phyloP scores from a whole-genome alignment of 2,888 invertebrate genomes.

The Macrophya annulata region DNA sequence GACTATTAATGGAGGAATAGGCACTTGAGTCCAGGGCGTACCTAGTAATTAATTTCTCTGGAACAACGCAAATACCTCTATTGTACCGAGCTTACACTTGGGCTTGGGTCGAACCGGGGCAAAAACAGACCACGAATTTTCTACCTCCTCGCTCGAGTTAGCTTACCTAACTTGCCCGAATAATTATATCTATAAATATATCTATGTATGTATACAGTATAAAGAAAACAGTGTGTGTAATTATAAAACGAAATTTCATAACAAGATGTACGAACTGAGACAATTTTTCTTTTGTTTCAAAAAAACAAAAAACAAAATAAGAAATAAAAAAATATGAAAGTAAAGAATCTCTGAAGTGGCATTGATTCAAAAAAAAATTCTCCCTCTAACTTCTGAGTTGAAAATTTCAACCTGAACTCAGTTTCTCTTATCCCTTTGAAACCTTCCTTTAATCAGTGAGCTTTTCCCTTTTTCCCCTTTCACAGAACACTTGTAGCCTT shows the following conservation, averaged over 20 bases:
- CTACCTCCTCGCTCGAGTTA: not conserved
- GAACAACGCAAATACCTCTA: conserved; percentile 52
- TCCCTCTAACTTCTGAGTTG: not conserved
- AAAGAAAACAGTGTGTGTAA: not conserved
- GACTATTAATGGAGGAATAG: conserved; percentile 55
- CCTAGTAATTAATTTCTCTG: conserved; percentile 52
- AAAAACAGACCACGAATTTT: conserved; percentile 45
- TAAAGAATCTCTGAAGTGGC: not conserved
- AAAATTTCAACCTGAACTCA: not conserved
- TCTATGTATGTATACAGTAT: not conserved
- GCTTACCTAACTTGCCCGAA: not conserved
- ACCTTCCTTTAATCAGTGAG: conserved; percentile 36
- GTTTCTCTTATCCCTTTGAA: not conserved
- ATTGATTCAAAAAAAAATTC: not conserved
- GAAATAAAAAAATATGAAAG: too few relatives aligned
- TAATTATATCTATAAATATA: too few relatives aligned
- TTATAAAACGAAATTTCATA: not conserved
- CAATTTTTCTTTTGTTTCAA: not conserved
- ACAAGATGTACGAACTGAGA: not conserved
- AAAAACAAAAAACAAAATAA: not conserved
- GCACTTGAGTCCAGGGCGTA: conserved; percentile 52
- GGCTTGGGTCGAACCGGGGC: conserved; percentile 19
- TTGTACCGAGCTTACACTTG: conserved; percentile 48
- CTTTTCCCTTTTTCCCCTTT: not conserved
- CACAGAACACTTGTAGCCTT: not conserved